A percentile compares a stretch with the other conserved stretches of the same genome.
phyloP scores from a whole-genome alignment of 2,888 invertebrate species.

The Heterodera filipjevi region DNA sequence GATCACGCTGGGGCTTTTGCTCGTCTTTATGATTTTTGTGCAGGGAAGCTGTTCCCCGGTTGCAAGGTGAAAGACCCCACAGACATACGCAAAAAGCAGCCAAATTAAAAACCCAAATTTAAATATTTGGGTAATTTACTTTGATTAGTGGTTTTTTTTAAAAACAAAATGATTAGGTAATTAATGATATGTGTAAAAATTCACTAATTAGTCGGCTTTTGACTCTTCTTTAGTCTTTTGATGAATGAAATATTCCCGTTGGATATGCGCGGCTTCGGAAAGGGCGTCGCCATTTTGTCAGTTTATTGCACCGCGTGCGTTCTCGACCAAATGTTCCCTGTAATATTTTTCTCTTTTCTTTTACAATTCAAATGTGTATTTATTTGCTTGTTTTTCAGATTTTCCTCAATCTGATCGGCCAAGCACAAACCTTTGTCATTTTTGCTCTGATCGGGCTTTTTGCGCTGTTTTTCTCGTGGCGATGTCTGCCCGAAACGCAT shows the following conservation, averaged over 20 bases:
- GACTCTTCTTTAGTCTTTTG: conserved; percentile 8
- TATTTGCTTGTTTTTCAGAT: background rate
- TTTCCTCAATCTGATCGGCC: background rate
- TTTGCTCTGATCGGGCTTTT: background rate
- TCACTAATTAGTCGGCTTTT: background rate
- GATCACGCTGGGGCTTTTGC: conserved; percentile 23
- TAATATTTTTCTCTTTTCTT: background rate
- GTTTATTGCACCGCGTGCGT: background rate
- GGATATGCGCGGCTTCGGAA: conserved; percentile 19
- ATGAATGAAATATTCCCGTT: conserved; percentile 24
- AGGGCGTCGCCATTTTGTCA: conserved; percentile 9
- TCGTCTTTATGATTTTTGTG: conserved; percentile 13
- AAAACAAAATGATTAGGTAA: no score
- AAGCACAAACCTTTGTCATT: background rate
- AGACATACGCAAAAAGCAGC: no score
- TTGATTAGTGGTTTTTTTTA: no score
- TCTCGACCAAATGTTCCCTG: background rate
- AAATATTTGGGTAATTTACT: no score
- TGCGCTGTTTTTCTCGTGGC: background rate
- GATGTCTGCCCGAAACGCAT: background rate
- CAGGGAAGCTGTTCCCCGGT: conserved; percentile 20
- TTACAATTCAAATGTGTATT: background rate
- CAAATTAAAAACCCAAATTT: no score
- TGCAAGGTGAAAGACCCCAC: background rate
- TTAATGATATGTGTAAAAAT: no score